Evolutionary conservation across 1,140 invertebrate species (phyloP).

Genomic region (Lasioglossum baleicum): DNA sequence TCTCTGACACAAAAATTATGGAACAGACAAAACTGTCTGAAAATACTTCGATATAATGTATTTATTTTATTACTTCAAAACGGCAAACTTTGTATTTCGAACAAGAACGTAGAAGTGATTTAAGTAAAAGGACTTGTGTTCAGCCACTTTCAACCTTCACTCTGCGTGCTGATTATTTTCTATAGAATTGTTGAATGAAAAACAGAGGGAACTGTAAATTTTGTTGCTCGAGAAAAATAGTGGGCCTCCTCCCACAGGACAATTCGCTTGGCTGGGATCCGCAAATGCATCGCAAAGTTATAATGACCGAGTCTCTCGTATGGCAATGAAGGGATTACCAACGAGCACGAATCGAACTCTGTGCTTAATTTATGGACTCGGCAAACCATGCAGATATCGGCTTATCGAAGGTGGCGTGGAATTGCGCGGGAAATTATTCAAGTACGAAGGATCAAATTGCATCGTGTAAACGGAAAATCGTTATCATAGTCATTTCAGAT

Average conservation of each 20-base stretch:
- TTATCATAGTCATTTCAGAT: background rate
- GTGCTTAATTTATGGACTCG: conserved; percentile 60
- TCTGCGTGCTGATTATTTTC: too few relatives aligned
- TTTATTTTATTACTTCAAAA: too few relatives aligned
- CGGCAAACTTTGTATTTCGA: too few relatives aligned
- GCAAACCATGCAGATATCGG: conserved; percentile 58
- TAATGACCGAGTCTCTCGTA: conserved; percentile 57
- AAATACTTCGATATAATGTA: too few relatives aligned
- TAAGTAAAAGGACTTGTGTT: too few relatives aligned
- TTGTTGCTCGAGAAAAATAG: too few relatives aligned
- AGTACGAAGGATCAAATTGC: conserved; percentile 51
- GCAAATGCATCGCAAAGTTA: conserved; percentile 54
- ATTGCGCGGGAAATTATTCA: conserved; percentile 53
- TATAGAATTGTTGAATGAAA: too few relatives aligned
- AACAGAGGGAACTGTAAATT: too few relatives aligned
- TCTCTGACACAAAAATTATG: too few relatives aligned
- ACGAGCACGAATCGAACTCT: conserved; percentile 58
- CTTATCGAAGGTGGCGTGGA: conserved; percentile 51
- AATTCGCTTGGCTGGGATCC: conserved; percentile 17
- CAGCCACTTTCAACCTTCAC: too few relatives aligned
- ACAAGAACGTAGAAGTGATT: too few relatives aligned
- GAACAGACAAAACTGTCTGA: too few relatives aligned
- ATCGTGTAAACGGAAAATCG: conserved; percentile 37
- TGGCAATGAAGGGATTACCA: conserved; percentile 58
- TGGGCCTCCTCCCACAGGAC: background rate